These are phyloP conservation scores for Megalops cyprinoides DNA, from an alignment of 2,797 vertebrate genomes.

Conservation along the genomic window DNA sequence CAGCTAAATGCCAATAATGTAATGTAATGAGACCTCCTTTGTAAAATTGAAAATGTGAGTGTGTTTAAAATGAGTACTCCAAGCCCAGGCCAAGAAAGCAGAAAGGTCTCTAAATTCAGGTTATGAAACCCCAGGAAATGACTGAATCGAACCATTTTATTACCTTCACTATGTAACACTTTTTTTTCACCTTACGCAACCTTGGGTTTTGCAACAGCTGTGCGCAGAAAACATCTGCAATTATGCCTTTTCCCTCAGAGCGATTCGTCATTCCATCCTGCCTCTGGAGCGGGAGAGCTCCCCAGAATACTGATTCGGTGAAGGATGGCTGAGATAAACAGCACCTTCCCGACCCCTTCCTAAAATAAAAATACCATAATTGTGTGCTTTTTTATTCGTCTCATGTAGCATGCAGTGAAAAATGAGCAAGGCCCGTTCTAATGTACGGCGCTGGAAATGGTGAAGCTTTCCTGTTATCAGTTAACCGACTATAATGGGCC, in stretches of 20 bases:
- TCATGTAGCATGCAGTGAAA: background rate
- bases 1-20: too few relatives aligned
- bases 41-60: background rate
- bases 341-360: constrained; percentile 18
- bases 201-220: constrained; percentile 36
- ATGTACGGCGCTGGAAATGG: constrained; percentile 27
- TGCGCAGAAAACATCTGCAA: constrained; percentile 33
- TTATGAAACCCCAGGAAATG: constrained; percentile 29
- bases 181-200: constrained; percentile 38
- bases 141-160: constrained; percentile 11
- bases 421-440: background rate
- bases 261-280: constrained; percentile 13
- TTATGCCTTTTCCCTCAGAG: background rate
- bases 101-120: background rate
- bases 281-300: constrained; percentile 9
- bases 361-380: constrained; percentile 15
- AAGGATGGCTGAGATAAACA: constrained; percentile 32
- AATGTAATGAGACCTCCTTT: background rate
- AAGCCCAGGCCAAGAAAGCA: background rate
- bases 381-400: constrained; percentile 7
- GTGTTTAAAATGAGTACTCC: background rate
- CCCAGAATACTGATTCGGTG: constrained; percentile 18
- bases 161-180: constrained; percentile 32
- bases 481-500: background rate
- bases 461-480: constrained; percentile 32